Evolutionary conservation across 2,888 invertebrate genomes (phyloP).

Genomic region (Scrobipalpa costella): DNA sequence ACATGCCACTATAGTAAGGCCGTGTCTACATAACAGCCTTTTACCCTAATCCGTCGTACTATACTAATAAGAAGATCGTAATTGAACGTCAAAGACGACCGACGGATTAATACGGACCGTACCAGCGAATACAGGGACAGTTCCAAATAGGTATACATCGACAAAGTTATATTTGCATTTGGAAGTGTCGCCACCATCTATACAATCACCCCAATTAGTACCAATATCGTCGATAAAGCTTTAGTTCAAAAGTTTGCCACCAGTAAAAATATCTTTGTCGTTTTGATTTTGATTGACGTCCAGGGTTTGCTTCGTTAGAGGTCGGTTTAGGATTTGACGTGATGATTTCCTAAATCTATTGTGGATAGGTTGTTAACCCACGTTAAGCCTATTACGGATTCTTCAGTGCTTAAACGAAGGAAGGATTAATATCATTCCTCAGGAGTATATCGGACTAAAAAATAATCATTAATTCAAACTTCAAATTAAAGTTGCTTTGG

Average conservation of each 20-base stretch:
- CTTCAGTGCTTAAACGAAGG: background rate
- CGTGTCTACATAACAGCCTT: constrained; percentile 71
- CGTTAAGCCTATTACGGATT: background rate
- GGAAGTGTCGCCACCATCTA: background rate
- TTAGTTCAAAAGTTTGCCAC: background rate
- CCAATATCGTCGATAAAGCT: background rate
- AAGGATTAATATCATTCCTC: background rate
- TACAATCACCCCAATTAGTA: background rate
- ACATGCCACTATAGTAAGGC: constrained; percentile 49
- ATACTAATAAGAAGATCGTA: constrained; percentile 68
- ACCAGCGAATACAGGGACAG: constrained; percentile 55
- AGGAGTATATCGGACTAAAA: no score
- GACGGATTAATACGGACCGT: constrained; percentile 45
- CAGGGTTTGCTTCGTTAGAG: constrained; percentile 16
- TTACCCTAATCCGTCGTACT: constrained; percentile 68
- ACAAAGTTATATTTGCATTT: background rate
- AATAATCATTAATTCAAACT: background rate
- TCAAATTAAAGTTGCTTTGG: no score
- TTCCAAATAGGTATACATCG: constrained; percentile 45
- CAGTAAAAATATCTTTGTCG: background rate
- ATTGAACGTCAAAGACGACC: constrained; percentile 70
- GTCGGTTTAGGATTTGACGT: constrained; percentile 12
- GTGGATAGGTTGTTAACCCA: background rate
- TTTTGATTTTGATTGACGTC: constrained; percentile 21
- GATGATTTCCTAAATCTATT: constrained; percentile 14